Percentiles rank a stretch among this genome's conserved stretches.
Conservation (phyloP, 2,888 invertebrate genomes). For the Cataglyphis altisquamis region DNA sequence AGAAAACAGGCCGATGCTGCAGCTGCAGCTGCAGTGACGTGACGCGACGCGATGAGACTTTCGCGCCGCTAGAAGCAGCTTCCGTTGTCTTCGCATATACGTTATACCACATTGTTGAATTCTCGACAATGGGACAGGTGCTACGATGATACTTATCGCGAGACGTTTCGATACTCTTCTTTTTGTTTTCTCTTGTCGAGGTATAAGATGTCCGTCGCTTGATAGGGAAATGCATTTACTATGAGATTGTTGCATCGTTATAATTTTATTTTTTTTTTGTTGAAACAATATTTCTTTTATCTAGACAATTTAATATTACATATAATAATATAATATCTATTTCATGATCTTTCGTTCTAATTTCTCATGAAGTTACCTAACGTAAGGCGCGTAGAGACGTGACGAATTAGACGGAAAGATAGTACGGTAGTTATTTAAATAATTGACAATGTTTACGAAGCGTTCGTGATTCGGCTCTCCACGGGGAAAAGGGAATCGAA, state of each 20-base stretch:
- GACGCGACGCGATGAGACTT: conserved; percentile 63
- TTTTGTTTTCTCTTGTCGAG: not conserved
- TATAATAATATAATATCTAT: not conserved
- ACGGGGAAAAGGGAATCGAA: conserved; percentile 77
- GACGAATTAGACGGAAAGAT: conserved; percentile 63
- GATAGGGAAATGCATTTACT: not conserved
- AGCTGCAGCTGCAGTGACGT: conserved; percentile 60
- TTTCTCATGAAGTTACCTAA: not conserved
- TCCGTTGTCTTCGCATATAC: conserved; percentile 63
- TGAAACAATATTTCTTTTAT: not conserved
- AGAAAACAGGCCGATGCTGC: conserved; percentile 46
- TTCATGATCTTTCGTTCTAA: not conserved
- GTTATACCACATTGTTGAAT: conserved; percentile 61
- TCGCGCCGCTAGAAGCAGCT: conserved; percentile 63
- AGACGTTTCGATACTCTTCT: not conserved
- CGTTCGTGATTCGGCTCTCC: conserved; percentile 40
- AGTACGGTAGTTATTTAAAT: conserved; percentile 82
- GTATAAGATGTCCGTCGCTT: not conserved
- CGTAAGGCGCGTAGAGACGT: conserved; percentile 65
- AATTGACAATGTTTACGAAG: conserved; percentile 85
- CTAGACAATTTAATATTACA: not conserved
- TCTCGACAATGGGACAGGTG: conserved; percentile 74
- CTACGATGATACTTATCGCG: conserved; percentile 40
- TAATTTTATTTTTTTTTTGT: not conserved
- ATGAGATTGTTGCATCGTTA: not conserved